Conservation (phyloP, 2,113 vertebrate species). For the Macrotus californicus region DNA sequence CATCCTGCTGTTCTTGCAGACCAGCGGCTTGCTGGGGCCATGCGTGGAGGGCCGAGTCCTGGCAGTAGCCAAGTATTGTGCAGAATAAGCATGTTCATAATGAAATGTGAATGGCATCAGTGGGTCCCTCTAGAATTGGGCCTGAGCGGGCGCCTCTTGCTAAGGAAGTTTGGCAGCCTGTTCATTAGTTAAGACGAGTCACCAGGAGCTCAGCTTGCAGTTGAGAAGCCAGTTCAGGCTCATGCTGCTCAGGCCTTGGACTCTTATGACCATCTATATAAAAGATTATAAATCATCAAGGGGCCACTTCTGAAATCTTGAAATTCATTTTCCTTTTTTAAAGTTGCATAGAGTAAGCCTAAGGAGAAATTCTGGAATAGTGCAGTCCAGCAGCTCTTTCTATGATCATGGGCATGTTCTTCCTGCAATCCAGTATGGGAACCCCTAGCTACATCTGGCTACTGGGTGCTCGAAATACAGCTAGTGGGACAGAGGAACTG, state of each 20-base stretch:
- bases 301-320: constrained; percentile 20
- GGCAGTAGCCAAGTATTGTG: constrained; percentile 84
- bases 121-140: constrained; percentile 82
- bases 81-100: constrained; percentile 84
- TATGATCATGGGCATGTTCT: fast-evolving
- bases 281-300: constrained; percentile 48
- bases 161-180: constrained; percentile 83
- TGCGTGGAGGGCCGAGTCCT: constrained; percentile 78
- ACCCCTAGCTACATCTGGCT: neutral
- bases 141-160: constrained; percentile 77
- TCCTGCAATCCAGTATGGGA: neutral
- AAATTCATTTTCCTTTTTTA: constrained; percentile 45
- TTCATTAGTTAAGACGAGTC: constrained; percentile 87
- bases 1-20: constrained; percentile 83
- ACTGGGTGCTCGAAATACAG: neutral
- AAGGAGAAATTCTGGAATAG: constrained; percentile 24
- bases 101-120: constrained; percentile 88
- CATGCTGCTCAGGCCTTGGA: constrained; percentile 46
- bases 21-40: constrained; percentile 79
- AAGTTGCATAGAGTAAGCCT: constrained; percentile 46
- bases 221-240: constrained; percentile 63
- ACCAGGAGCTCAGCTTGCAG: constrained; percentile 78
- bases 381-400: neutral
- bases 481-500: neutral
- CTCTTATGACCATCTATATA: neutral